These are phyloP conservation scores for Boloria selene DNA, from an alignment of 2,888 invertebrate species.

Conservation along the genomic window DNA sequence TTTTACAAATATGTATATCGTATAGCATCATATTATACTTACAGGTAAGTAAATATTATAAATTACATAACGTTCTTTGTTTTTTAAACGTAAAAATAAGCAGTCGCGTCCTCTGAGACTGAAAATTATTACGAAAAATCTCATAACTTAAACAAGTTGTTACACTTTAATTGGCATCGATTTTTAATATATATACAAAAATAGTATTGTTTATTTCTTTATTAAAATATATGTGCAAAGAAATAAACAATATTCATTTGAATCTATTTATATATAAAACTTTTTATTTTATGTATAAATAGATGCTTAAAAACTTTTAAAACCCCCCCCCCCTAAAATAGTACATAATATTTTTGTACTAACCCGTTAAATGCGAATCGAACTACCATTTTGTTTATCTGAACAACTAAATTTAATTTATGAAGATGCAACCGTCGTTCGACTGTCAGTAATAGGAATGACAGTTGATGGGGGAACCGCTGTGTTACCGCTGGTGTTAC, in stretches of 20 bases:
- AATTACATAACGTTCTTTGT: not conserved
- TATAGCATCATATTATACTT: slow-evolving; percentile 28
- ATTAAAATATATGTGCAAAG: slow-evolving; percentile 21
- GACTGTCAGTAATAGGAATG: slow-evolving; percentile 50
- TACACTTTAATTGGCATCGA: not conserved
- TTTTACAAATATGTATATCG: slow-evolving; percentile 24
- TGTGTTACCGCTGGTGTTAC: slow-evolving; percentile 2
- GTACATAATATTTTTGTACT: slow-evolving; percentile 6
- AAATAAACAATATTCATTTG: not conserved
- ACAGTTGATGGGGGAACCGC: slow-evolving; percentile 43
- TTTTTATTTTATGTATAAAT: slow-evolving; percentile 2
- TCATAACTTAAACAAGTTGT: slow-evolving; percentile 12
- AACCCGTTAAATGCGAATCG: slow-evolving; percentile 25
- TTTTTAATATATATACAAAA: slow-evolving; percentile 7
- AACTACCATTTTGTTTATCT: slow-evolving; percentile 28
- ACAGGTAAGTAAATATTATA: slow-evolving; percentile 24
- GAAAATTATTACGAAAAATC: slow-evolving; percentile 43
- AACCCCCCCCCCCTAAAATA: not conserved
- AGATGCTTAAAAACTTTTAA: not conserved
- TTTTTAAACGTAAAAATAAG: slow-evolving; percentile 38
- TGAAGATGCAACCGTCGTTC: slow-evolving; percentile 52
- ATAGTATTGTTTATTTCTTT: slow-evolving; percentile 6
- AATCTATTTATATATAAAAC: slow-evolving; percentile 3
- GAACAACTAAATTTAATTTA: slow-evolving; percentile 42
- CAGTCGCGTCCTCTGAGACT: slow-evolving; percentile 69